Conservation (phyloP, 2,888 invertebrate species). For the Lasioglossum oenotherae region DNA sequence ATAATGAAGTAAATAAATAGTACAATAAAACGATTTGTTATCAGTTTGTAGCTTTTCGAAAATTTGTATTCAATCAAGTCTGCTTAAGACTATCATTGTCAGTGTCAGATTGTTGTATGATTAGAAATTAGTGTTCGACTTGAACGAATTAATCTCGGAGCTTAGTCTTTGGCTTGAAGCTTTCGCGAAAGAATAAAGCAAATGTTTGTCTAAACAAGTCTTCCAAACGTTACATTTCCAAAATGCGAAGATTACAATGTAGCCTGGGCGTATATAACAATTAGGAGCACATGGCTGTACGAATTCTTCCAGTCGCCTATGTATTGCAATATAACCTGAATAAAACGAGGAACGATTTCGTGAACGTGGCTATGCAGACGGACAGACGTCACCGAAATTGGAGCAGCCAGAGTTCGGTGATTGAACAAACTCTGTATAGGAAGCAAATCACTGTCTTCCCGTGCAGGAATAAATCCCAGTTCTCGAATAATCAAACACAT, state of each 20-base stretch:
- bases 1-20: too few species aligned
- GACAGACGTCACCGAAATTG: conserved; percentile 16
- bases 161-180: too few species aligned
- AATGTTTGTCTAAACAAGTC: not conserved
- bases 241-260: not conserved
- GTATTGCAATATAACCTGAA: not conserved
- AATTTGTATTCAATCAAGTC: too few species aligned
- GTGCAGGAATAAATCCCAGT: not conserved
- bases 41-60: too few species aligned
- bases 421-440: conserved; percentile 6
- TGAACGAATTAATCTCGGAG: too few species aligned
- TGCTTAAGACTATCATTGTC: too few species aligned
- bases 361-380: conserved; percentile 7
- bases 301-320: not conserved
- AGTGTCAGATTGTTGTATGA: too few species aligned
- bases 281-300: not conserved
- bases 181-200: not conserved
- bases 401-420: conserved; percentile 15
- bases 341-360: conserved; percentile 19
- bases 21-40: too few species aligned
- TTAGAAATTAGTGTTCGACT: too few species aligned
- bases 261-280: not conserved
- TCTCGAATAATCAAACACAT: not conserved
- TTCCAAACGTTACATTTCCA: not conserved
- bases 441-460: conserved; percentile 9